phyloP scores from a whole-genome alignment of 2,113 vertebrate genomes.

The Ptilonorhynchus violaceus region DNA sequence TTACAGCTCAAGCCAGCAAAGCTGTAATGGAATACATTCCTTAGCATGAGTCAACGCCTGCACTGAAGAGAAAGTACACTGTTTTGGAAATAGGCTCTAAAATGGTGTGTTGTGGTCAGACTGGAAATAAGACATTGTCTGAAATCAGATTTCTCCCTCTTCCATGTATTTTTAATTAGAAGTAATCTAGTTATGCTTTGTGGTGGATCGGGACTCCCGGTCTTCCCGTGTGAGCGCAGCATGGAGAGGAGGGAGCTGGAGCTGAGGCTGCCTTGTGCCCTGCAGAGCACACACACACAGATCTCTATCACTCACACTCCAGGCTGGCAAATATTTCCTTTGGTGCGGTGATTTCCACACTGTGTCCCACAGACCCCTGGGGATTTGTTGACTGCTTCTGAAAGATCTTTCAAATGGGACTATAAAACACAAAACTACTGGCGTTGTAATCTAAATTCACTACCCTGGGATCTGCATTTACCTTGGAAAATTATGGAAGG shows the following conservation, averaged over 20 bases:
- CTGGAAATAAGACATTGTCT: slow-evolving; percentile 51
- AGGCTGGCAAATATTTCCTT: neutral
- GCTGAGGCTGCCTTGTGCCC: neutral
- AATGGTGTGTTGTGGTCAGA: slow-evolving; percentile 31
- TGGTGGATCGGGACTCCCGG: neutral
- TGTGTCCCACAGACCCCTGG: neutral
- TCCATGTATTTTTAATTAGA: slow-evolving; percentile 5
- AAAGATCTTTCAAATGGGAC: neutral
- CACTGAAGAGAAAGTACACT: slow-evolving; percentile 71
- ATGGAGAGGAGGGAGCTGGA: neutral
- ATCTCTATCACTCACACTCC: neutral
- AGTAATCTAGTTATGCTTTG: neutral
- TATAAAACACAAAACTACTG: neutral
- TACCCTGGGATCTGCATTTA: neutral
- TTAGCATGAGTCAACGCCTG: slow-evolving; percentile 72
- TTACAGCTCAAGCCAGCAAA: slow-evolving; percentile 63
- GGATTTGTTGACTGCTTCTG: neutral
- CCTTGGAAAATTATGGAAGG: neutral
- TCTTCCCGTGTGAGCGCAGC: neutral
- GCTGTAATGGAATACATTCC: slow-evolving; percentile 84
- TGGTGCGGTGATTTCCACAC: neutral
- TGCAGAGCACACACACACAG: neutral
- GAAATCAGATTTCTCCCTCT: slow-evolving; percentile 2
- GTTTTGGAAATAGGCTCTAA: slow-evolving; percentile 67
- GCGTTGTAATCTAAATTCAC: neutral